These are phyloP conservation scores for Distichodus sexfasciatus DNA, from an alignment of 2,797 vertebrate species.

Conservation along the genomic window DNA sequence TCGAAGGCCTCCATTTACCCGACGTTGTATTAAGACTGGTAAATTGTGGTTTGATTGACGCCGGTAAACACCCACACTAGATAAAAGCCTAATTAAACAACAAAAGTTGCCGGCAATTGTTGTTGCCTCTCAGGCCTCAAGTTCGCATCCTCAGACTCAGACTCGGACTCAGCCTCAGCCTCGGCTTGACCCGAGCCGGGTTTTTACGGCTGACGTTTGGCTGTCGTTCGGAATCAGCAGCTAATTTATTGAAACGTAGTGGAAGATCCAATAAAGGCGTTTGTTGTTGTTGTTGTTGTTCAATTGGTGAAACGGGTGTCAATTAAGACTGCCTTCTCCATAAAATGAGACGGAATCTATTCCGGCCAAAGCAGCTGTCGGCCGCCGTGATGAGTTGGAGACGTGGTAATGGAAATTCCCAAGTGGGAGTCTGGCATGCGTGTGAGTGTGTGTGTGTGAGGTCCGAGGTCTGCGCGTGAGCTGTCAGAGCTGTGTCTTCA, in stretches of 20 bases:
- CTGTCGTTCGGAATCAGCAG: neutral
- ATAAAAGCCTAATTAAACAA: constrained; percentile 34
- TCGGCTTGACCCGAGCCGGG: neutral
- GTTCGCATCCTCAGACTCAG: constrained; percentile 26
- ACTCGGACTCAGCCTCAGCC: neutral
- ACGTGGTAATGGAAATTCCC: neutral
- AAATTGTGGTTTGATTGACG: constrained; percentile 28
- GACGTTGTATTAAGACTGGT: constrained; percentile 37
- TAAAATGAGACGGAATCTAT: constrained; percentile 28
- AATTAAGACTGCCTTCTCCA: constrained; percentile 42
- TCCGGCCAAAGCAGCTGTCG: constrained; percentile 1
- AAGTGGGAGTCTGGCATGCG: no score
- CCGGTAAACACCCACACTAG: constrained; percentile 24
- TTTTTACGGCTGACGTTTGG: neutral
- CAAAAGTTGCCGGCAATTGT: constrained; percentile 1
- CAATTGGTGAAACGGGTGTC: constrained; percentile 24
- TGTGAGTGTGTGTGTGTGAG: neutral
- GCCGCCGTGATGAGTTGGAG: neutral
- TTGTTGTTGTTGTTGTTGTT: constrained; percentile 27
- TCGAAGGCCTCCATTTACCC: constrained; percentile 39
- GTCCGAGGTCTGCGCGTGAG: neutral
- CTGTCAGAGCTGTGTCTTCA: constrained; percentile 23
- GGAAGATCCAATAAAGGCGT: constrained; percentile 24
- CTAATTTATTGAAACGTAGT: constrained; percentile 18
- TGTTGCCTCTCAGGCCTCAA: constrained; percentile 33